These are phyloP conservation scores for Xenentodon cancila DNA, from an alignment of 2,797 vertebrate species.

Conservation along the genomic window DNA sequence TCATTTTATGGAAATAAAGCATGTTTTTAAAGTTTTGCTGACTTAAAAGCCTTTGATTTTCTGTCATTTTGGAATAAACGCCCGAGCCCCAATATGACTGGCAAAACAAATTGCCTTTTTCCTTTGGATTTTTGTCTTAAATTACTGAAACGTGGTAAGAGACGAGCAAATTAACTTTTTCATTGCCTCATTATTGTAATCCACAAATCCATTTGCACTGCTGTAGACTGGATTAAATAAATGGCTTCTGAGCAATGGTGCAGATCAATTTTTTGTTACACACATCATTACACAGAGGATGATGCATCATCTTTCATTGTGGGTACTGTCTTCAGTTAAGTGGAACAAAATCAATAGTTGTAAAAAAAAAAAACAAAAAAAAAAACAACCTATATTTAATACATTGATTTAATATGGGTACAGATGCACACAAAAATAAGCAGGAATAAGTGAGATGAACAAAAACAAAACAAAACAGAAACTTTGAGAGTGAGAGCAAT, in stretches of 20 bases:
- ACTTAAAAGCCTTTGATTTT: background rate
- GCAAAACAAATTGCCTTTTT: background rate
- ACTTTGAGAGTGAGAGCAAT: conserved; percentile 10
- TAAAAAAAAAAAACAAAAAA: background rate
- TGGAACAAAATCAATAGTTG: conserved; percentile 39
- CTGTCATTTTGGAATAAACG: conserved; percentile 5
- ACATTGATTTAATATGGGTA: conserved; percentile 8
- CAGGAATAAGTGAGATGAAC: conserved; percentile 35
- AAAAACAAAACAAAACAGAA: conserved; percentile 28
- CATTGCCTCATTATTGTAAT: conserved; percentile 29
- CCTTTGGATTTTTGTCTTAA: background rate
- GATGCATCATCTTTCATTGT: conserved; percentile 47
- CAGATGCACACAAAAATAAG: conserved; percentile 18
- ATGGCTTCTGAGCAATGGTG: conserved; percentile 43
- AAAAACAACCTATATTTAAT: too few species aligned
- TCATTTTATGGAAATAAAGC: conserved; percentile 3
- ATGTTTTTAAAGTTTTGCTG: conserved; percentile 1
- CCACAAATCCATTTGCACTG: conserved; percentile 10
- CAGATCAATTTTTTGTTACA: conserved; percentile 61
- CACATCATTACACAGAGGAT: conserved; percentile 57
- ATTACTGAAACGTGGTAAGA: conserved; percentile 1
- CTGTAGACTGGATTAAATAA: conserved; percentile 32
- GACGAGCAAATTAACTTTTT: background rate
- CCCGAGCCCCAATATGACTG: background rate
- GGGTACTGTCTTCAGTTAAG: conserved; percentile 47